Evolutionary conservation across 23 tunicate species (phyloP).

Genomic region (Halocynthia aurantium): DNA sequence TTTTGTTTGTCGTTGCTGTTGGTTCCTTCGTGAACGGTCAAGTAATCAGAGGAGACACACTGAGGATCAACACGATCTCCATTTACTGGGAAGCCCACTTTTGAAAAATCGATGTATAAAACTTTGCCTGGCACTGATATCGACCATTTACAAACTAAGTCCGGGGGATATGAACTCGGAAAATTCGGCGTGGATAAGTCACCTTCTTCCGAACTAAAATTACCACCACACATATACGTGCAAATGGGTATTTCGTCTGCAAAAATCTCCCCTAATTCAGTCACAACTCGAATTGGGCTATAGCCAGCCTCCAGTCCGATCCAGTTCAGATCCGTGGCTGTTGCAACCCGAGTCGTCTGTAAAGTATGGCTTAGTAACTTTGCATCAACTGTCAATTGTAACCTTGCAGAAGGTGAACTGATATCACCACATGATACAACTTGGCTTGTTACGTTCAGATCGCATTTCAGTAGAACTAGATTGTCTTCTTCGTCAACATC

Average conservation of each 20-base stretch:
- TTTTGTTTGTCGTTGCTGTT: background rate
- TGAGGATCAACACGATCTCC: background rate
- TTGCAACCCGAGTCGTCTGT: background rate
- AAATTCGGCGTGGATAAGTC: conserved; percentile 32
- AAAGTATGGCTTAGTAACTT: background rate
- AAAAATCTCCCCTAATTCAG: background rate
- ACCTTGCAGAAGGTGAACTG: background rate
- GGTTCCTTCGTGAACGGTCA: conserved; percentile 1
- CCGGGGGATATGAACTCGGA: conserved; percentile 19
- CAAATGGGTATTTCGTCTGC: conserved; percentile 1
- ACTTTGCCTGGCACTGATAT: background rate
- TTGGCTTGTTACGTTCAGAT: conserved; percentile 12
- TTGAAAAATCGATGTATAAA: background rate
- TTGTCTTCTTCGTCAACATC: background rate
- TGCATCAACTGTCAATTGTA: background rate
- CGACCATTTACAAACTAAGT: conserved; percentile 21
- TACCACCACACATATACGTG: conserved; percentile 32
- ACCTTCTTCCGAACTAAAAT: background rate
- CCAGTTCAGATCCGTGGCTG: conserved; percentile 1
- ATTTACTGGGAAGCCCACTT: background rate
- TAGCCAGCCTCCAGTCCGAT: background rate
- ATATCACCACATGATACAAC: conserved; percentile 19
- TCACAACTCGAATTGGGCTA: background rate
- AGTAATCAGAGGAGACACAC: background rate
- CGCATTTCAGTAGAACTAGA: conserved; percentile 7